phyloP scores from a whole-genome alignment of 1,140 invertebrate species.

The Caerostris extrusa region DNA sequence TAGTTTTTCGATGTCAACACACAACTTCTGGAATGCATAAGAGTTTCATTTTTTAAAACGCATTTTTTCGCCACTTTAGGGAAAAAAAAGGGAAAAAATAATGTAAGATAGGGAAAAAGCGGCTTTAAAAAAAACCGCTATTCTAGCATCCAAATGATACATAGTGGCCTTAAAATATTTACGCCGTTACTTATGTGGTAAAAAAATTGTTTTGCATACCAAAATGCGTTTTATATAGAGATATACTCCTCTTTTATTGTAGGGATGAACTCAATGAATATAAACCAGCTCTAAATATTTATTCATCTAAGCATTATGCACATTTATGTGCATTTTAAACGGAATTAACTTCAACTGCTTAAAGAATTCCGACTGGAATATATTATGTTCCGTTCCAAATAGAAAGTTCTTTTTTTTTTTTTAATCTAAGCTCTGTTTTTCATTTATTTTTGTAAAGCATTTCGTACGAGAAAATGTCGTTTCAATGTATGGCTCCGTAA shows the following conservation, averaged over 20 bases:
- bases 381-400: conserved; percentile 20
- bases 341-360: conserved; percentile 56
- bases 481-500: neutral
- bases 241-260: neutral
- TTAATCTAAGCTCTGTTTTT: conserved; percentile 49
- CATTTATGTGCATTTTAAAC: conserved; percentile 71
- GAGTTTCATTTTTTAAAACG: too few relatives aligned
- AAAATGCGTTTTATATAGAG: neutral
- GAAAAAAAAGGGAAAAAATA: neutral
- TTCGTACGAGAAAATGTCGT: neutral
- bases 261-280: conserved; percentile 58
- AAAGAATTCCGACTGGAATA: conserved; percentile 18
- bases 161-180: conserved; percentile 56
- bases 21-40: too few relatives aligned
- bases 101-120: neutral
- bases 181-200: conserved; percentile 31
- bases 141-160: conserved; percentile 36
- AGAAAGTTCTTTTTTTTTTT: conserved; percentile 45
- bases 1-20: too few relatives aligned
- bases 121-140: neutral
- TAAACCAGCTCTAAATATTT: conserved; percentile 68
- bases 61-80: too few relatives aligned
- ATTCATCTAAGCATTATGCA: conserved; percentile 52
- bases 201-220: conserved; percentile 20
- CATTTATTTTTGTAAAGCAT: conserved; percentile 12